Conservation (phyloP, 2,888 invertebrate genomes). For the Eupithecia vulgata region DNA sequence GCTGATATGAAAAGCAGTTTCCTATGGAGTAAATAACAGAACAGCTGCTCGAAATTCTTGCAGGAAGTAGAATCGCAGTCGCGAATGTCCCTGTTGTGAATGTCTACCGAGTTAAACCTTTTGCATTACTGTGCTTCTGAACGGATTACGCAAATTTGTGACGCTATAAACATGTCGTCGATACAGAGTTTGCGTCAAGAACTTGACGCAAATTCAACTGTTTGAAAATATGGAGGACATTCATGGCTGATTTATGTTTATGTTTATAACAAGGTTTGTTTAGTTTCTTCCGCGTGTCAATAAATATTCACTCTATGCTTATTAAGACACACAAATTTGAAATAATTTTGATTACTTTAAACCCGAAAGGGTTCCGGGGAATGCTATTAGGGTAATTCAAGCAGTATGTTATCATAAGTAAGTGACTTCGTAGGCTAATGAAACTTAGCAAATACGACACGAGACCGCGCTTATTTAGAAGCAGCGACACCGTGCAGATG, state of each 20-base stretch:
- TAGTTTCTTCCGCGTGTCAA: constrained; percentile 11
- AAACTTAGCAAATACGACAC: constrained; percentile 75
- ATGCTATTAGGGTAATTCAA: constrained; percentile 50
- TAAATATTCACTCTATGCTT: constrained; percentile 2
- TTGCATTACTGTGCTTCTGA: constrained; percentile 22
- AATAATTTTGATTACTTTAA: constrained; percentile 8
- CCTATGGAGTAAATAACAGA: constrained; percentile 75
- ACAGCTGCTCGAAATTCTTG: constrained; percentile 37
- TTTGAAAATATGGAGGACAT: constrained; percentile 30
- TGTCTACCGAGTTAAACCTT: constrained; percentile 28
- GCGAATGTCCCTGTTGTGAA: constrained; percentile 22
- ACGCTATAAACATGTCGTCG: constrained; percentile 37
- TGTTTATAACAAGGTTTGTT: constrained; percentile 19
- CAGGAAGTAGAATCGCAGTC: constrained; percentile 31
- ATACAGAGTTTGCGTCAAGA: constrained; percentile 33
- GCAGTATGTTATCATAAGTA: constrained; percentile 73
- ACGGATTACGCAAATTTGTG: constrained; percentile 34
- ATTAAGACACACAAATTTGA: constrained; percentile 23
- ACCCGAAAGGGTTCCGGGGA: constrained; percentile 1
- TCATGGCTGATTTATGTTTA: constrained; percentile 33
- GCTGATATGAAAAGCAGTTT: constrained; percentile 80
- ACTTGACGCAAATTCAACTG: constrained; percentile 25
- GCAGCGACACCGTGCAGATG: constrained; percentile 78
- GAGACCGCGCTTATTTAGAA: constrained; percentile 75
- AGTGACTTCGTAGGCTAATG: constrained; percentile 77